Evolutionary conservation across 2,797 vertebrate species (phyloP).

Genomic region (Neosilurus hyrtlii): DNA sequence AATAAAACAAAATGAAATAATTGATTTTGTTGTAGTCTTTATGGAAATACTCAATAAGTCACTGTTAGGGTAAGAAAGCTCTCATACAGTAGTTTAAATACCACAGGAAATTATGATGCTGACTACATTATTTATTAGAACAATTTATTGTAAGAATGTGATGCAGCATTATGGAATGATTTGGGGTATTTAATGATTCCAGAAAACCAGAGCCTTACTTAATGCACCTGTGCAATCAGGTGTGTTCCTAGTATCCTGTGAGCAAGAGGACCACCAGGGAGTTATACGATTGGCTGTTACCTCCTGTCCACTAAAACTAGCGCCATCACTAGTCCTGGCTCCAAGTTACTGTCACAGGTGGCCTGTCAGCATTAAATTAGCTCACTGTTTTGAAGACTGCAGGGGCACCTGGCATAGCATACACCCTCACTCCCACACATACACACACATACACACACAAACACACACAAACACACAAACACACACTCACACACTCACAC

Average conservation of each 20-base stretch:
- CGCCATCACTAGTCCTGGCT: neutral
- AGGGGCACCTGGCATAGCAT: constrained; percentile 9
- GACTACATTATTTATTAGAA: neutral
- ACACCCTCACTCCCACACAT: neutral
- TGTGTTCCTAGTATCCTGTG: neutral
- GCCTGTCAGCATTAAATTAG: constrained; percentile 18
- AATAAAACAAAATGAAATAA: too few species aligned
- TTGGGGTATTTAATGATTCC: neutral
- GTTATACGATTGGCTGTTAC: neutral
- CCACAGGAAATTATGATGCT: too few species aligned
- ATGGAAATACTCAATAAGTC: neutral
- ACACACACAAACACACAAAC: neutral
- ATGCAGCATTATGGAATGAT: neutral
- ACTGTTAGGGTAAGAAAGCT: neutral
- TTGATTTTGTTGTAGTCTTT: neutral
- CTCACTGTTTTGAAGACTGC: constrained; percentile 15
- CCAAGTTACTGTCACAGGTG: constrained; percentile 8
- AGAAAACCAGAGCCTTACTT: neutral
- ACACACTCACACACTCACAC: neutral
- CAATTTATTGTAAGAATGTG: neutral
- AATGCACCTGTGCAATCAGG: neutral
- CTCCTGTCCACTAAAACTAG: neutral
- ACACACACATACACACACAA: neutral
- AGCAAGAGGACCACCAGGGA: neutral
- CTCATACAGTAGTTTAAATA: neutral